Percentiles rank a stretch among this genome's conserved stretches.
phyloP scores from a whole-genome alignment of 2,888 invertebrate species.

The Polyommatus iphigenia region DNA sequence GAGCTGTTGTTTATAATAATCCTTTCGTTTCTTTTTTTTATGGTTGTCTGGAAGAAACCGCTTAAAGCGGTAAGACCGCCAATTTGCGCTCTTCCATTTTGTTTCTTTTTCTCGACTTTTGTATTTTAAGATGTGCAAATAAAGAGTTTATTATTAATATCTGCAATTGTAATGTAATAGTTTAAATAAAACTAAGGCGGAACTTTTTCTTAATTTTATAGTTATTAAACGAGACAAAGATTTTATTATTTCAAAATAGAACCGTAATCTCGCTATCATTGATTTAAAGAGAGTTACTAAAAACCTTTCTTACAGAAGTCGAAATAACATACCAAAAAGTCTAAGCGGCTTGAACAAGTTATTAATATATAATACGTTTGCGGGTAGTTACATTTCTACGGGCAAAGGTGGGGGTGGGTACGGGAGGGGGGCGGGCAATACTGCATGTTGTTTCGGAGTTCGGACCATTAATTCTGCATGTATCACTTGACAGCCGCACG shows the following conservation, averaged over 20 bases:
- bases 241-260: background rate
- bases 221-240: no score
- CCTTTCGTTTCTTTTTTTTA: no score
- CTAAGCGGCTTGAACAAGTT: background rate
- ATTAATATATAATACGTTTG: background rate
- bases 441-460: slow-evolving; percentile 27
- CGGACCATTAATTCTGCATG: slow-evolving; percentile 33
- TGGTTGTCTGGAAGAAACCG: no score
- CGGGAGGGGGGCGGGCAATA: slow-evolving; percentile 5
- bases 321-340: background rate
- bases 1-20: no score
- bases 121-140: no score
- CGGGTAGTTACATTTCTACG: background rate
- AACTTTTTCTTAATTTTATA: background rate
- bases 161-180: no score
- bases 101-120: no score
- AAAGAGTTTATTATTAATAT: no score
- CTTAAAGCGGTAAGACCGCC: no score
- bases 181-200: background rate
- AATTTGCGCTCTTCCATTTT: no score
- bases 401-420: background rate
- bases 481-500: slow-evolving; percentile 32
- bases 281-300: background rate
- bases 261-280: background rate
- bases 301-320: background rate